Evolutionary conservation across 2,888 invertebrate genomes (phyloP).

Genomic region (Macrophya alboannulata): DNA sequence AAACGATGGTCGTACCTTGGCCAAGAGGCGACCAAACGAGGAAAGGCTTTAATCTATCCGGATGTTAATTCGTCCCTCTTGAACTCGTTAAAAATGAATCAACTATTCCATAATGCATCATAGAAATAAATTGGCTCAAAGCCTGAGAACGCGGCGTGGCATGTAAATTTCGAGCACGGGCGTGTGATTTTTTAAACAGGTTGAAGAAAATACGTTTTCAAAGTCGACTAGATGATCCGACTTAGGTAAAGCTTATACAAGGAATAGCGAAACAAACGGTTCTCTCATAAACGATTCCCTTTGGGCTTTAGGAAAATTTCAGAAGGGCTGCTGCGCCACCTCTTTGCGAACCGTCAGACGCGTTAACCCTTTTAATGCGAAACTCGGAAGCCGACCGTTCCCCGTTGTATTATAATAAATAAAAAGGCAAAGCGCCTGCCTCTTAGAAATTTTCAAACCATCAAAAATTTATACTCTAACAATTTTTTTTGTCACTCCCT

Average conservation of each 20-base stretch:
- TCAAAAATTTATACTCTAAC: not conserved
- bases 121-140: slow-evolving; percentile 46
- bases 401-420: slow-evolving; percentile 36
- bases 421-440: slow-evolving; percentile 8
- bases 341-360: slow-evolving; percentile 39
- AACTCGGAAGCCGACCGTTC: slow-evolving; percentile 34
- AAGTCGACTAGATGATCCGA: slow-evolving; percentile 49
- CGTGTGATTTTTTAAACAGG: slow-evolving; percentile 47
- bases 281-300: slow-evolving; percentile 50
- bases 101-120: slow-evolving; percentile 40
- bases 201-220: slow-evolving; percentile 39
- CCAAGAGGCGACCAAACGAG: not conserved
- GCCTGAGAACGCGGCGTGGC: not conserved
- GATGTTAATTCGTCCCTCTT: slow-evolving; percentile 39
- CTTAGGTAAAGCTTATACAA: slow-evolving; percentile 60
- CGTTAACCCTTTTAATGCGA: slow-evolving; percentile 51
- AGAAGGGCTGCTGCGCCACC: slow-evolving; percentile 16
- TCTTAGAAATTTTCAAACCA: slow-evolving; percentile 12
- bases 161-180: slow-evolving; percentile 31
- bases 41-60: slow-evolving; percentile 8
- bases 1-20: not conserved
- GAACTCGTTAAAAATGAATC: slow-evolving; percentile 44
- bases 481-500: not conserved
- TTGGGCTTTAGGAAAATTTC: slow-evolving; percentile 43
- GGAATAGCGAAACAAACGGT: slow-evolving; percentile 67